A percentile compares a stretch with the other conserved stretches of the same genome.
These are phyloP conservation scores for Latheticus oryzae DNA, from an alignment of 2,888 invertebrate species.

Conservation along the genomic window DNA sequence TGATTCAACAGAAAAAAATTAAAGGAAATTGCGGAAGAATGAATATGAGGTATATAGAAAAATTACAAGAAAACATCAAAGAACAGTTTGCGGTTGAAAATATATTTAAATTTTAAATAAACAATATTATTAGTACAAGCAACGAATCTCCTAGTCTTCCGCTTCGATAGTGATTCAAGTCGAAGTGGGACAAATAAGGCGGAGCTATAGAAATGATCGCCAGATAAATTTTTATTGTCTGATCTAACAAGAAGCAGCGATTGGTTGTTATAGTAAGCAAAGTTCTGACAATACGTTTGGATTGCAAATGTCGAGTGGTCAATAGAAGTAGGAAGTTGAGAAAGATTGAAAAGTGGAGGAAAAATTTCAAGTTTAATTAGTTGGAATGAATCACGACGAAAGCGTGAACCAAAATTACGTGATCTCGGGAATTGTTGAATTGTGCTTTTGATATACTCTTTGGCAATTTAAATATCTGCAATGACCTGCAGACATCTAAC, in stretches of 20 bases:
- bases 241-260: constrained; percentile 31
- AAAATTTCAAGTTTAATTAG: too few species aligned
- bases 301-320: constrained; percentile 15
- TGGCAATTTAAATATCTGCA: too few species aligned
- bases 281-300: constrained; percentile 7
- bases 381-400: too few species aligned
- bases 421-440: constrained; percentile 36
- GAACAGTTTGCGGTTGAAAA: constrained; percentile 25
- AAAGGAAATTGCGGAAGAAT: constrained; percentile 17
- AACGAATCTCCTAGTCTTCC: constrained; percentile 14
- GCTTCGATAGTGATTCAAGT: constrained; percentile 22
- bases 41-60: too few species aligned
- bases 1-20: constrained; percentile 11
- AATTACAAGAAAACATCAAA: constrained; percentile 21
- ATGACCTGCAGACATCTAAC: too few species aligned
- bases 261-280: constrained; percentile 27
- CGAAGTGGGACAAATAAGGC: constrained; percentile 44
- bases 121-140: constrained; percentile 7
- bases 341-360: too few species aligned
- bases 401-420: constrained; percentile 32
- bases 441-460: too few species aligned
- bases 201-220: constrained; percentile 41
- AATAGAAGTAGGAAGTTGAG: too few species aligned
- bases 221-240: constrained; percentile 43
- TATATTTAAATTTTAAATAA: constrained; percentile 20